Evolutionary conservation across 2,113 vertebrate species (phyloP), one percentile per base, ranked within the genome.

Genomic region (Lepisosteus osseus): DNA sequence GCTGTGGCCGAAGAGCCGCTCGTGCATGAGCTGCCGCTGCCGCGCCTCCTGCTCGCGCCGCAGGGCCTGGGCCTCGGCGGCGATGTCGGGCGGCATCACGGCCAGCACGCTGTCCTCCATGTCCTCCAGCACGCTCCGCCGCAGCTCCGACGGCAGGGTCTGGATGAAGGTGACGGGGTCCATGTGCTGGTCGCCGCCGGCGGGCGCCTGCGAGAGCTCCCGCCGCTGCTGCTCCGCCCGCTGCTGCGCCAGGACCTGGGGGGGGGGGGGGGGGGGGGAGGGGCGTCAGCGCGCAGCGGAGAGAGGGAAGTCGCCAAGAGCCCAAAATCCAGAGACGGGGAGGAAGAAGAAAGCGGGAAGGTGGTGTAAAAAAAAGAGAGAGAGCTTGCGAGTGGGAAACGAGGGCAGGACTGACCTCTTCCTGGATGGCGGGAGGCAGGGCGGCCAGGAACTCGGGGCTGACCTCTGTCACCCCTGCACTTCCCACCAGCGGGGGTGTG

Each of bases 101-200:
- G 95, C 95, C 86, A 97, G 86, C 54, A 97, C 95, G 0, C 95
- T 97, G 83, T 97, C 95, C 81, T 97, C 95, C 95, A 97, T 97
- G 86, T 97, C 95, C 75, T 96, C 95, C 43, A 97, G 80, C 59
- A 97, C 95, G 65, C 94, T 95, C 55, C 95, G 95, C 4, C 95
- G 91, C 51, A 97, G 84, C 77, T 96, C 95, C 43, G 95, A 96
- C 2, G 95, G 95, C 73, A 97, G 79, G 0, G 95, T 97, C 83
- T 97, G 95, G 79, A 97, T 97, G 82, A 97, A 97, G 41, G 95
- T 97, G 72, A 97, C 95, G 0, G 95, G 95, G 85, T 97, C 95
- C 86, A 97, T 86, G 54, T 95, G 94, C 12, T 90, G 90, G 42
- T 95, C 95, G 68, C 96, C 95, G 15, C 93, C 93, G 44, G 90